phyloP scores from a whole-genome alignment of 2,888 invertebrate genomes.

The Chloroclysta siterata region DNA sequence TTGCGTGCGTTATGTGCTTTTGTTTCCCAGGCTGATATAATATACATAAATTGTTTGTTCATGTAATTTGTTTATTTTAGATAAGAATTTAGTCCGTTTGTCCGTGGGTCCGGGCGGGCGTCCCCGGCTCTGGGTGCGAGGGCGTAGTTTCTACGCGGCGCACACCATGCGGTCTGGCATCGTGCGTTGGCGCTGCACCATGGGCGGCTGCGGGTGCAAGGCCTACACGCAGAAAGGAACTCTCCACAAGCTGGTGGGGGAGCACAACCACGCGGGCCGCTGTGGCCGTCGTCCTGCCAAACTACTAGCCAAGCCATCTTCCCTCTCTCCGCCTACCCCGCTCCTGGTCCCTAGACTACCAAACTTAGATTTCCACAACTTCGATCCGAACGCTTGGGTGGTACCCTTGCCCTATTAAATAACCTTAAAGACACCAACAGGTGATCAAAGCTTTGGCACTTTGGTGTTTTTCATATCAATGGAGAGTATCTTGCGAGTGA shows the following conservation, averaged over 20 bases:
- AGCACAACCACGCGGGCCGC: constrained; percentile 76
- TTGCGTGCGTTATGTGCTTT: constrained; percentile 10
- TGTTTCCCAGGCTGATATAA: not conserved
- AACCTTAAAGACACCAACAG: not conserved
- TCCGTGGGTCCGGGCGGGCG: constrained; percentile 79
- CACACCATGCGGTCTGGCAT: constrained; percentile 81
- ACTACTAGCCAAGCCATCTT: constrained; percentile 32
- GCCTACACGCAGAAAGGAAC: constrained; percentile 79
- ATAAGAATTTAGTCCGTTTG: constrained; percentile 72
- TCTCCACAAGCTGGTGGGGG: constrained; percentile 76
- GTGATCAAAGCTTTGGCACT: not conserved
- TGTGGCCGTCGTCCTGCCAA: constrained; percentile 64
- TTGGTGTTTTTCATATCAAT: constrained; percentile 8
- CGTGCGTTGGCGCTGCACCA: constrained; percentile 80
- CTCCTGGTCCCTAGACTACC: constrained; percentile 67
- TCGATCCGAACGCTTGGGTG: constrained; percentile 78
- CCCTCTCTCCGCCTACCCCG: constrained; percentile 61
- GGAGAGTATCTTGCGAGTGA: not conserved
- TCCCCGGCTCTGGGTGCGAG: constrained; percentile 78
- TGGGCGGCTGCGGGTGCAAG: constrained; percentile 81
- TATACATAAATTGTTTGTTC: not conserved
- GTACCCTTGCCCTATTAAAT: constrained; percentile 67
- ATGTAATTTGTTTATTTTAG: constrained; percentile 45
- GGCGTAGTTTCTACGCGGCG: constrained; percentile 80
- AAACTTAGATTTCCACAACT: constrained; percentile 69